Conservation (phyloP, 2,113 vertebrate genomes). For the Calyptomena viridis region DNA sequence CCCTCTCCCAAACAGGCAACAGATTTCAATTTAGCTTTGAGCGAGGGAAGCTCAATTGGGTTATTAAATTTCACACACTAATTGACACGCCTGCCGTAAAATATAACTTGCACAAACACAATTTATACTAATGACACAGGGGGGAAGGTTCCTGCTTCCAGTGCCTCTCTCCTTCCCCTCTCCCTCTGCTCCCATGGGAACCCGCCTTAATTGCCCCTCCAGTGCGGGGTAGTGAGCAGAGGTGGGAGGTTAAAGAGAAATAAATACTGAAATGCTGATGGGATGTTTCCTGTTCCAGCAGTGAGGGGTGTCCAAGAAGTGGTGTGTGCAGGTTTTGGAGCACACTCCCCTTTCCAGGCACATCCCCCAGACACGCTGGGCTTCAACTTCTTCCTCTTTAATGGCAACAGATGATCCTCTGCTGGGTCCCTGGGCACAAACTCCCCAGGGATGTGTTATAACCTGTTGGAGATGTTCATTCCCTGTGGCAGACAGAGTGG, state of each 20-base stretch:
- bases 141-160: slow-evolving; percentile 22
- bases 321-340: not conserved
- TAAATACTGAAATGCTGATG: slow-evolving; percentile 12
- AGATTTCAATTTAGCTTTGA: slow-evolving; percentile 65
- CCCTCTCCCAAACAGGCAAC: slow-evolving; percentile 39
- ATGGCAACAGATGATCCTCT: slow-evolving; percentile 8
- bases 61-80: slow-evolving; percentile 75
- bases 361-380: not conserved
- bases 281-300: slow-evolving; percentile 27
- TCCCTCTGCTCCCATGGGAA: slow-evolving; percentile 16
- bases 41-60: slow-evolving; percentile 50
- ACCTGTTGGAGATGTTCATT: not conserved
- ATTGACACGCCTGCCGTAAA: slow-evolving; percentile 64
- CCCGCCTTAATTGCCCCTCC: not conserved
- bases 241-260: slow-evolving; percentile 58
- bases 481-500: not conserved
- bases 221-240: not conserved
- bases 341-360: not conserved
- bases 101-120: slow-evolving; percentile 66
- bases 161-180: not conserved
- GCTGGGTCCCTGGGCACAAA: not conserved
- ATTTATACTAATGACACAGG: slow-evolving; percentile 64
- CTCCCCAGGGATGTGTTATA: not conserved
- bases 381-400: slow-evolving; percentile 1
- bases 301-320: not conserved